Evolutionary conservation across 1,140 invertebrate genomes (phyloP).

Genomic region (Drosophila ogumai): DNA sequence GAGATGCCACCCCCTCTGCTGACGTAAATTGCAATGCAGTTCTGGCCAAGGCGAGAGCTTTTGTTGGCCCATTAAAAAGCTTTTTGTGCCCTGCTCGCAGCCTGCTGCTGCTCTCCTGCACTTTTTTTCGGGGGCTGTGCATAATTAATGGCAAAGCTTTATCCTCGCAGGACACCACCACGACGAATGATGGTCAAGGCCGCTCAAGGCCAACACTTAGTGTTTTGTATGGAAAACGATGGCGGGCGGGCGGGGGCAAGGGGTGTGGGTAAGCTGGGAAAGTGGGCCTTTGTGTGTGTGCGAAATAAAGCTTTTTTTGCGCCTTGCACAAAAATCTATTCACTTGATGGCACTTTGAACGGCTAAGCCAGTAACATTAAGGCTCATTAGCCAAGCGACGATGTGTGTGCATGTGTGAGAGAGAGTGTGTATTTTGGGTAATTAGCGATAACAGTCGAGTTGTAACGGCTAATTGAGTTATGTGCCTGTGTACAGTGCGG

Average conservation of each 20-base stretch:
- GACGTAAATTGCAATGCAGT: slow-evolving; percentile 79
- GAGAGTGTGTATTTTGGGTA: slow-evolving; percentile 28
- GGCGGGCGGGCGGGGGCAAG: background rate
- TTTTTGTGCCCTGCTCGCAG: slow-evolving; percentile 10
- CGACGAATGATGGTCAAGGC: slow-evolving; percentile 49
- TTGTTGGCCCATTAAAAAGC: slow-evolving; percentile 26
- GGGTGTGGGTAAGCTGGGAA: too few relatives aligned
- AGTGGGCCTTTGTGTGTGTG: slow-evolving; percentile 11
- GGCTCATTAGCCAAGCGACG: slow-evolving; percentile 38
- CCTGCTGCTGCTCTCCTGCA: slow-evolving; percentile 10
- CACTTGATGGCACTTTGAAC: slow-evolving; percentile 40
- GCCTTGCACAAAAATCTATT: slow-evolving; percentile 48
- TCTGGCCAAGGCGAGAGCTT: slow-evolving; percentile 39
- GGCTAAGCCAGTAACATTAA: slow-evolving; percentile 36
- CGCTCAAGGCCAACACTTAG: slow-evolving; percentile 60
- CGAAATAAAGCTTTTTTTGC: slow-evolving; percentile 28
- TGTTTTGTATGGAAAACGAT: slow-evolving; percentile 25
- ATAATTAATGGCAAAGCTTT: slow-evolving; percentile 61
- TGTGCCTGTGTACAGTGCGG: slow-evolving; percentile 20
- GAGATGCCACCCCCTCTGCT: slow-evolving; percentile 24
- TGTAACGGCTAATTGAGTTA: slow-evolving; percentile 48
- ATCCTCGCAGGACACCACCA: slow-evolving; percentile 24
- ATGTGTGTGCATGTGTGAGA: slow-evolving; percentile 7
- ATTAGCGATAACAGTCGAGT: slow-evolving; percentile 48
- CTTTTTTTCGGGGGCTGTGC: slow-evolving; percentile 23